Conservation (phyloP, 2,888 invertebrate genomes). For the Ennomos erosarius region DNA sequence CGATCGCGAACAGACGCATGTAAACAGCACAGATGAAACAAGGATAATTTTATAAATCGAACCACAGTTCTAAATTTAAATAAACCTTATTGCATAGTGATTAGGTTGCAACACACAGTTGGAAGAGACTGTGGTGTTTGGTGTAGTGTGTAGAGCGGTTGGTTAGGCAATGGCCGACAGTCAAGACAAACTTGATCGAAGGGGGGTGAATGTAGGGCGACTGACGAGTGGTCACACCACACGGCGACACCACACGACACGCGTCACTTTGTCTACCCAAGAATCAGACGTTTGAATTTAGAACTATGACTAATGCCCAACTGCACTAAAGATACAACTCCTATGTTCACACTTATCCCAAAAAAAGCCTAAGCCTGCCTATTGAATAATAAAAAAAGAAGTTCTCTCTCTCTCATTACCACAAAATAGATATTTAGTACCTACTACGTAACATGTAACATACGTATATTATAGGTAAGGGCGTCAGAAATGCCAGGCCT, state of each 20-base stretch:
- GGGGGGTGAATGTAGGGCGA: slow-evolving; percentile 82
- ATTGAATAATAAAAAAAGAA: no score
- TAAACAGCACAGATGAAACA: slow-evolving; percentile 73
- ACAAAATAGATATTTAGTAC: no score
- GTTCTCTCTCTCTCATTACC: no score
- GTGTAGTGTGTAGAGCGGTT: slow-evolving; percentile 71
- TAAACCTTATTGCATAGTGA: slow-evolving; percentile 53
- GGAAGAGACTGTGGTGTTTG: slow-evolving; percentile 47
- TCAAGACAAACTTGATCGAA: slow-evolving; percentile 71
- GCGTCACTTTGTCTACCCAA: no score
- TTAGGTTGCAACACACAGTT: slow-evolving; percentile 47
- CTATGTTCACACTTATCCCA: no score
- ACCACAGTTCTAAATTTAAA: slow-evolving; percentile 43
- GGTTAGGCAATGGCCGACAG: slow-evolving; percentile 80
- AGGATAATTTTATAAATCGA: slow-evolving; percentile 52
- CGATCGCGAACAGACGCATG: slow-evolving; percentile 70
- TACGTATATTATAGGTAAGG: no score
- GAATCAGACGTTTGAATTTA: no score
- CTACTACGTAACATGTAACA: no score
- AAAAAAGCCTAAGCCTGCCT: no score
- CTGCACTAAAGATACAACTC: no score
- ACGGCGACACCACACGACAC: slow-evolving; percentile 17
- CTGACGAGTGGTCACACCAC: slow-evolving; percentile 53
- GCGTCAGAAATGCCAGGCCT: no score
- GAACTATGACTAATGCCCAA: no score